Evolutionary conservation across 2,888 invertebrate genomes (phyloP), one percentile per base, ranked within the genome.

Genomic region (Diloba caeruleocephala): DNA sequence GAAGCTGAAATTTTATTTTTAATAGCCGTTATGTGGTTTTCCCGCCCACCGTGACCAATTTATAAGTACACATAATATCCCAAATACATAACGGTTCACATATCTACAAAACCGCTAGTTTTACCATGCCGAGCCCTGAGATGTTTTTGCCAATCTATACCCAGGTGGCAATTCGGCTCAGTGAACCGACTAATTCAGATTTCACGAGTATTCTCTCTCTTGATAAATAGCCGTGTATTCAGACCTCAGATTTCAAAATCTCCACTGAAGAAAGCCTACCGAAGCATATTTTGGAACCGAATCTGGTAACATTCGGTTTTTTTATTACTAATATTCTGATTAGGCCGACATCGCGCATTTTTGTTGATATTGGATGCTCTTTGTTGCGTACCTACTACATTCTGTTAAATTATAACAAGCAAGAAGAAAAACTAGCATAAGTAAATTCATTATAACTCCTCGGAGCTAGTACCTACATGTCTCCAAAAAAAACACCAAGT

Each of bases 381-480:
- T n/a, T n/a, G n/a, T n/a, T n/a, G n/a, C n/a, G n/a, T n/a, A n/a
- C n/a, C n/a, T n/a, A n/a, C n/a, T n/a, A n/a, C n/a, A n/a, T n/a
- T n/a, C n/a, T n/a, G n/a, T n/a, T n/a, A n/a, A n/a, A n/a, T n/a
- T n/a, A n/a, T n/a, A n/a, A n/a, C n/a, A n/a, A n/a, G n/a, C n/a
- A n/a, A n/a, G n/a, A n/a, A n/a, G n/a, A n/a, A n/a, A n/a, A n/a
- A n/a, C n/a, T n/a, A 13, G 0, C 10, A 23, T 37, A 57, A 57
- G 60, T 51, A 59, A 60, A 31, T 60, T 51, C 26, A 57, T 60
- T 57, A 43, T 29, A 60, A 29, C 42, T 60, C 61, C 28, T 60
- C 10, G 19, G 13, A 60, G 34, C 61, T 44, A 44, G 44, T 33
- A 52, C 37, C 21, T 51, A 34, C 26, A 39, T 43, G 43, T 43